Evolutionary conservation across 2,888 invertebrate genomes (phyloP).

Genomic region (Mimachlamys varia): DNA sequence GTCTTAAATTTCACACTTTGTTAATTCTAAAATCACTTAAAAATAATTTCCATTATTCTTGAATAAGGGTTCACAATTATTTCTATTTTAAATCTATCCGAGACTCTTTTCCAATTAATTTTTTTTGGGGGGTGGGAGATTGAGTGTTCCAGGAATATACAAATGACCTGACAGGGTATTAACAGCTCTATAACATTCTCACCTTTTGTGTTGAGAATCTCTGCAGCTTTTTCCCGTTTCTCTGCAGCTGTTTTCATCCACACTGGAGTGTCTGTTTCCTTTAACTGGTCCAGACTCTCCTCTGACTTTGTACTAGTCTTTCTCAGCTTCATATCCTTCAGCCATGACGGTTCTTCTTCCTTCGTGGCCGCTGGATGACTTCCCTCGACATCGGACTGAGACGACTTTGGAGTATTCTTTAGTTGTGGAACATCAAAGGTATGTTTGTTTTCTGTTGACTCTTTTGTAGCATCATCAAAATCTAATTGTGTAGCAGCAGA

Average conservation of each 20-base stretch:
- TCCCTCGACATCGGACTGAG: background rate
- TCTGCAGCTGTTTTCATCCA: slow-evolving; percentile 55
- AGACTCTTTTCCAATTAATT: too few relatives aligned
- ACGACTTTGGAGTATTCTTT: slow-evolving; percentile 43
- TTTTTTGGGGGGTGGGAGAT: too few relatives aligned
- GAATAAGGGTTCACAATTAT: too few relatives aligned
- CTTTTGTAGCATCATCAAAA: slow-evolving; percentile 36
- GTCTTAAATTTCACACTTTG: background rate
- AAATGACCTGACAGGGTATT: too few relatives aligned
- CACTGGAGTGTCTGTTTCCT: slow-evolving; percentile 38
- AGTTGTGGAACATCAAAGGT: slow-evolving; percentile 60
- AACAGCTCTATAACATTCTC: background rate
- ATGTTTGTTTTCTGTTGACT: slow-evolving; percentile 53
- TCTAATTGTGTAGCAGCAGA: background rate
- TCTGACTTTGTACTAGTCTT: slow-evolving; percentile 39
- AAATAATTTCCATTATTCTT: too few relatives aligned
- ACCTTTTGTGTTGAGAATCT: slow-evolving; percentile 62
- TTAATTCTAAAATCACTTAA: too few relatives aligned
- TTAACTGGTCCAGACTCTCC: slow-evolving; percentile 38
- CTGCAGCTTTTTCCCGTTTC: slow-evolving; percentile 59
- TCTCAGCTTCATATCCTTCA: slow-evolving; percentile 50
- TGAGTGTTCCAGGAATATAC: too few relatives aligned
- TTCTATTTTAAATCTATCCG: too few relatives aligned
- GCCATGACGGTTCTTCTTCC: slow-evolving; percentile 49
- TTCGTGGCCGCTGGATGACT: background rate